Conservation (phyloP, 2,888 invertebrate species). For the Stenchaetothrips biformis region DNA sequence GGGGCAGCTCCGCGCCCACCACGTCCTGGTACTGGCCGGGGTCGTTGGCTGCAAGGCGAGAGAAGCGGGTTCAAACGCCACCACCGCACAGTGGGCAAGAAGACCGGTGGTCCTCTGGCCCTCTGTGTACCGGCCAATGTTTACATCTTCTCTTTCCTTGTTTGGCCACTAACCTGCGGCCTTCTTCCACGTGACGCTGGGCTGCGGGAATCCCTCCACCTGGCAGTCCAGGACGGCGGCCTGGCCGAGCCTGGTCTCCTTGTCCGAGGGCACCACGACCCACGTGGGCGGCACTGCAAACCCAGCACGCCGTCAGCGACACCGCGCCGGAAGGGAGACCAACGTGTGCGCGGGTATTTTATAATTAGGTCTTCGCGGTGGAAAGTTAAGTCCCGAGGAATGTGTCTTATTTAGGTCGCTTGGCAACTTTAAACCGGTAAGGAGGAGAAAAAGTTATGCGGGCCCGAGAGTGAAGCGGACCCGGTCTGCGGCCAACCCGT, state of each 20-base stretch:
- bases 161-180: conserved; percentile 43
- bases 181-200: conserved; percentile 47
- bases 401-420: not conserved
- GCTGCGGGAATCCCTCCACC: conserved; percentile 48
- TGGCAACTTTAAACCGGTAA: conserved; percentile 26
- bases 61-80: not conserved
- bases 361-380: no score
- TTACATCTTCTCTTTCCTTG: not conserved
- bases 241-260: conserved; percentile 44
- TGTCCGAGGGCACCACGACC: conserved; percentile 47
- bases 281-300: conserved; percentile 49
- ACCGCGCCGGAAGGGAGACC: not conserved
- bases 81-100: no score
- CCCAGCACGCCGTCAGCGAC: not conserved
- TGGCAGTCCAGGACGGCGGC: conserved; percentile 45
- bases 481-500: no score
- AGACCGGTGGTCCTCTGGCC: no score
- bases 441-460: conserved; percentile 27
- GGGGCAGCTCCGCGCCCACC: conserved; percentile 43
- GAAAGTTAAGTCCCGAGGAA: no score
- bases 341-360: not conserved
- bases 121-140: no score
- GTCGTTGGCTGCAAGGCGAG: conserved; percentile 35
- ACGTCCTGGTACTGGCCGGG: conserved; percentile 36
- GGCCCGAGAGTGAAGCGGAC: not conserved